phyloP scores from a whole-genome alignment of 2,888 invertebrate species.

The Cerceris rybyensis region DNA sequence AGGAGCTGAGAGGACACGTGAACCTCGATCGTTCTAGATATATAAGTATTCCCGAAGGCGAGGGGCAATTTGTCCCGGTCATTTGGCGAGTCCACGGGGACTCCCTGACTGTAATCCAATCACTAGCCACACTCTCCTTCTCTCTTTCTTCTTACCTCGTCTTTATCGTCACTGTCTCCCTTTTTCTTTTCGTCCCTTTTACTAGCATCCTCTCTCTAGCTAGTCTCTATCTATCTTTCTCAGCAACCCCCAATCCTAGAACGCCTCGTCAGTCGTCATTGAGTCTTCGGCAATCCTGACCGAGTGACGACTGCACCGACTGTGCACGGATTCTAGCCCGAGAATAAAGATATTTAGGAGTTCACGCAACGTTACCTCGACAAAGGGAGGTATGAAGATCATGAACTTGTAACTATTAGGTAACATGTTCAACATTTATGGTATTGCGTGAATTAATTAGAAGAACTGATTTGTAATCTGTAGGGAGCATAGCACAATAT shows the following conservation, averaged over 20 bases:
- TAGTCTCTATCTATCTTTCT: slow-evolving; percentile 35
- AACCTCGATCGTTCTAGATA: slow-evolving; percentile 75
- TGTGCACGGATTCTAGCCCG: slow-evolving; percentile 54
- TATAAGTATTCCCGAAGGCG: slow-evolving; percentile 82
- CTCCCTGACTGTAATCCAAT: slow-evolving; percentile 82
- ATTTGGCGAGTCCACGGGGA: slow-evolving; percentile 82
- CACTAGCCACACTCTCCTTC: slow-evolving; percentile 80
- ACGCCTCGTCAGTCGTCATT: slow-evolving; percentile 68
- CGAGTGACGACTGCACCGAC: slow-evolving; percentile 61
- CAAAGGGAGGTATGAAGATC: slow-evolving; percentile 6
- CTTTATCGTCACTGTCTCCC: slow-evolving; percentile 7
- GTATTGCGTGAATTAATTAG: too few species aligned
- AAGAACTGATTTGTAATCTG: too few species aligned
- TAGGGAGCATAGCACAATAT: too few species aligned
- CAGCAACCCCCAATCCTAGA: slow-evolving; percentile 30
- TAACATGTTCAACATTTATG: too few species aligned
- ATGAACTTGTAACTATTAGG: too few species aligned
- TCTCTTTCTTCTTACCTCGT: slow-evolving; percentile 49
- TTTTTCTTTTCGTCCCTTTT: slow-evolving; percentile 13
- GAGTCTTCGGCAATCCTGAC: slow-evolving; percentile 69
- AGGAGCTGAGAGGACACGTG: slow-evolving; percentile 62
- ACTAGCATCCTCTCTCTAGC: slow-evolving; percentile 19
- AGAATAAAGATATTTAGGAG: slow-evolving; percentile 22
- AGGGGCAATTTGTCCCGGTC: slow-evolving; percentile 82
- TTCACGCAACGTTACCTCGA: slow-evolving; percentile 18